Base-by-base conservation (phyloP, 2,888 invertebrate genomes). In the Dendrolimus houi region DNA sequence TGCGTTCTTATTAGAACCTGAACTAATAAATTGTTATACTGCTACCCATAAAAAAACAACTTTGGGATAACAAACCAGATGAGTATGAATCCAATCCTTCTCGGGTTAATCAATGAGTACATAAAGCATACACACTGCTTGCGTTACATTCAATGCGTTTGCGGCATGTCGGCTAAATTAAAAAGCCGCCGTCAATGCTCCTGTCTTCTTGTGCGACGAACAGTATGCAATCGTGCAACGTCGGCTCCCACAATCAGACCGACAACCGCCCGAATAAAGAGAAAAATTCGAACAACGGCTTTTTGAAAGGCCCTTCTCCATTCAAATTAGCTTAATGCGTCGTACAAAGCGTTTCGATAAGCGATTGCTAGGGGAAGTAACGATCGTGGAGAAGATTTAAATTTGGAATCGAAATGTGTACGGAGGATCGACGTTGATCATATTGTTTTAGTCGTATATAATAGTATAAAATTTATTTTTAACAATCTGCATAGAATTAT, bases 241-340 rank as follows among this genome's bases (percentile, higher is more conserved):
- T 71, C 79, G 78, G 80, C 81, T 79, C 76, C 75, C 79, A 86
- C 87, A 87, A 82, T 85, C 84, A 78, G 67, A 77, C 81, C 73
- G 80, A 75, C 80, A 75, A 74, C 75, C 74, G 75, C 73, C 65
- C 72, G 73, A 74, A 72, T 77, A 86, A 87, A 87, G 83, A 81
- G 83, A 85, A 83, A 81, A 83, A 87, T 85, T 81, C 81, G 75
- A 86, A 85, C 86, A 87, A 87, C 85, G 80, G 81, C 82, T 85
- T 87, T 87, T 87, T 85, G 81, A 87, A 71, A 73, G 70, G 75
- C 81, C 78, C 79, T 83, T 79, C 80, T 75, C 85, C 84, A 88
- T 89, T 89, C 88, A 88, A 90, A 90, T 90, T 88, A 89, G 88
- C 87, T 87, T 85, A 89, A 88, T 88, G 87, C 85, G 77, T 81